phyloP scores from a whole-genome alignment of 2,113 vertebrate species.

The Dipodomys stephensi region DNA sequence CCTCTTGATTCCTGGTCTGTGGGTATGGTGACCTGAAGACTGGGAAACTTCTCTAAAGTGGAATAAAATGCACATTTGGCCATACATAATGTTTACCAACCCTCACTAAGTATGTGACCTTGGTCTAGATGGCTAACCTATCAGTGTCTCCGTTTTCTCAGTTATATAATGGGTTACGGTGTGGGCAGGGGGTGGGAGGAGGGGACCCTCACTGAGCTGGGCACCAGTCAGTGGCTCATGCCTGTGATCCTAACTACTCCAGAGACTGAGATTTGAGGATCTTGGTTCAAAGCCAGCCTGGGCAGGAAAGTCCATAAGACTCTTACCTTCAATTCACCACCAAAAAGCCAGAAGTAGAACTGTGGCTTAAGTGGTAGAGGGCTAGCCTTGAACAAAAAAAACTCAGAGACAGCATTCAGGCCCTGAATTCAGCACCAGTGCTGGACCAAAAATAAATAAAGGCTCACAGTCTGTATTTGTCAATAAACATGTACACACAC shows the following conservation, averaged over 20 bases:
- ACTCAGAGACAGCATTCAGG: too few relatives aligned
- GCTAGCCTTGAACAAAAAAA: too few relatives aligned
- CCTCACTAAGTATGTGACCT: not conserved
- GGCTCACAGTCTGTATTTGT: rapidly evolving
- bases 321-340: too few relatives aligned
- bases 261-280: too few relatives aligned
- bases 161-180: not conserved
- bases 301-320: too few relatives aligned
- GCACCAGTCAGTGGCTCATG: not conserved
- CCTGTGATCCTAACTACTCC: too few relatives aligned
- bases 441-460: too few relatives aligned
- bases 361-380: too few relatives aligned
- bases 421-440: too few relatives aligned
- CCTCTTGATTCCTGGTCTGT: not conserved
- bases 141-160: not conserved
- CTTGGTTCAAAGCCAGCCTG: too few relatives aligned
- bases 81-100: not conserved
- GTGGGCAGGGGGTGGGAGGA: too few relatives aligned
- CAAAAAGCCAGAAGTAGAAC: too few relatives aligned
- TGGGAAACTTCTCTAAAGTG: not conserved
- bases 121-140: not conserved
- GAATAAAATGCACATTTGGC: not conserved
- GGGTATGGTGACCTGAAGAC: not conserved
- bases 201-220: not conserved
- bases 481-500: rapidly evolving